Conservation (phyloP, 2,113 vertebrate species). For the Oreochromis spilurus region DNA sequence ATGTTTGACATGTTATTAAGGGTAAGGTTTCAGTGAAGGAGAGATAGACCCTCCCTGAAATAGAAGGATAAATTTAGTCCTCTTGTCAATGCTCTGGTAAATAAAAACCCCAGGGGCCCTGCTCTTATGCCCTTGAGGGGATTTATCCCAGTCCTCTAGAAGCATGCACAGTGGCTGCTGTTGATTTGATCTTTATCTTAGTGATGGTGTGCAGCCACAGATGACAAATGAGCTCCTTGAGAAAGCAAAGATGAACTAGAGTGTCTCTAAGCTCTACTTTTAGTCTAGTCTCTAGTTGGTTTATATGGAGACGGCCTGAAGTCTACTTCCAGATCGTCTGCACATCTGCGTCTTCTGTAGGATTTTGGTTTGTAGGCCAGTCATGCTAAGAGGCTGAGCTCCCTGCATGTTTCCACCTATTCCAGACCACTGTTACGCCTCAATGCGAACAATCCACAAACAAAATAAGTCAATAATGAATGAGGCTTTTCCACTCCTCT, state of each 20-base stretch:
- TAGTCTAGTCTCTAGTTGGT: not conserved
- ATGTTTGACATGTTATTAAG: conserved; percentile 65
- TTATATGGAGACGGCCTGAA: not conserved
- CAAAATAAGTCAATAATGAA: conserved; percentile 64
- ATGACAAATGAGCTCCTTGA: not conserved
- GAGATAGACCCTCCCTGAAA: conserved; percentile 47
- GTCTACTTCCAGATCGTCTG: not conserved
- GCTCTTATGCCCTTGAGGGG: conserved; percentile 23
- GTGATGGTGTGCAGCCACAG: not conserved
- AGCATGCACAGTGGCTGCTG: not conserved
- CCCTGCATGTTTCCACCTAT: not conserved
- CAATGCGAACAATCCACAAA: conserved; percentile 34
- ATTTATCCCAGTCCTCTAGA: conserved; percentile 27
- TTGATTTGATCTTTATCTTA: not conserved
- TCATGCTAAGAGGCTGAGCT: not conserved
- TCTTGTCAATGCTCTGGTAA: conserved; percentile 46
- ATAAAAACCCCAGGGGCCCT: conserved; percentile 29
- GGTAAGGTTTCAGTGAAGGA: conserved; percentile 53
- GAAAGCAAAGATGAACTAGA: not conserved
- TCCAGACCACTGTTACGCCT: not conserved
- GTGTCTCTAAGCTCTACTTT: not conserved
- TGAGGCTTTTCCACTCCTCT: conserved; percentile 31
- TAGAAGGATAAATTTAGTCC: conserved; percentile 61
- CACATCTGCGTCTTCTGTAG: not conserved
- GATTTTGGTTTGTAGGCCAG: conserved; percentile 13